Evolutionary conservation across 2,113 vertebrate species (phyloP), one percentile per base, ranked within the genome.

Genomic region (Passer domesticus): DNA sequence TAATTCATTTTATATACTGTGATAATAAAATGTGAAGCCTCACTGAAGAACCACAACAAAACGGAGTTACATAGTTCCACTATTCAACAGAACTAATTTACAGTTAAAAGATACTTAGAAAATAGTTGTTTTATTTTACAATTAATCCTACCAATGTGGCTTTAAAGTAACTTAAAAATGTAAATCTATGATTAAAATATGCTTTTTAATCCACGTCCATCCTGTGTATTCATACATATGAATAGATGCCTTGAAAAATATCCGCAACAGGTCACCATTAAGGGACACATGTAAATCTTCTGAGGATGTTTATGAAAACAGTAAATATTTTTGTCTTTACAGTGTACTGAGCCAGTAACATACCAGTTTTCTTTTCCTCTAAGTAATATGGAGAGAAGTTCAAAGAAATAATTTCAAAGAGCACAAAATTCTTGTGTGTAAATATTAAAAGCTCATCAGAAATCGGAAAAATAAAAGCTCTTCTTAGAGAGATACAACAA

Each of bases 361-460:
- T 28, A 50, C n/a, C 67, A 75, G 25, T 78, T 94, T 80, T 73
- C 27, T 82, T 92, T 75, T 92, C 43, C 33, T 87, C 30, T 62
- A 90, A 90, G 59, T 90, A 82, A 76, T 73, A 76, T 8, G 10
- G 46, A 91, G 11, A 79, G 19, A 82, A 63, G 55, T 91, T 91
- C 82, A 90, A 96, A 88, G 58, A 83, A 58, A 49, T 66, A 21
- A 76, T 82, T 92, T 78, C 60, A 89, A 92, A 94, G 75, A 92
- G 58, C 22, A 90, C 6, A 50, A 56, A 75, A 78, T 66, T 72
- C 10, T 85, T 77, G 28, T 78, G 46, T 41, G n/a, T 25, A 84
- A 87, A 87, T 82, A 92, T 12, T 64, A 74, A 92, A 92, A 89
- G 68, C 20, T 63, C 43, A 67, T n/a, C 19, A 91, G 75, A 91